A percentile compares a stretch with the other conserved stretches of the same genome.
phyloP scores from a whole-genome alignment of 2,797 vertebrate genomes.

The Amazona finschi region DNA sequence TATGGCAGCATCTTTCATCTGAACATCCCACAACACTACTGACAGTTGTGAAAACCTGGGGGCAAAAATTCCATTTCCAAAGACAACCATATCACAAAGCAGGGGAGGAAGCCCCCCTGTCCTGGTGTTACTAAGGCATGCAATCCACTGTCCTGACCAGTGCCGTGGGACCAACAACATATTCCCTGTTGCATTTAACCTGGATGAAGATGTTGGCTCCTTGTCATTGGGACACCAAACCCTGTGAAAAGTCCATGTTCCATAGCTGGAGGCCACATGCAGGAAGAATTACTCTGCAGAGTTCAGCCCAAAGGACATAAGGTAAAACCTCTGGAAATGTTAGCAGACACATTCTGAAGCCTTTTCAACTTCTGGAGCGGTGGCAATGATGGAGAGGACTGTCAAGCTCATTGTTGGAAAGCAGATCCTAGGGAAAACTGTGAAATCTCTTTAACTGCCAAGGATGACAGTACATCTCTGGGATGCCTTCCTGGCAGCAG shows the following conservation, averaged over 20 bases:
- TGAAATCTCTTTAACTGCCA: slow-evolving; percentile 5
- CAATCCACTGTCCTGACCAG: not conserved
- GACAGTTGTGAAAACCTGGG: not conserved
- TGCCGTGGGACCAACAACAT: not conserved
- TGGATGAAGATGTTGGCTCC: not conserved
- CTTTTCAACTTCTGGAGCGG: not conserved
- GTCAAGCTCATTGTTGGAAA: not conserved
- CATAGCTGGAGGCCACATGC: not conserved
- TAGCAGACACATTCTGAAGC: not conserved
- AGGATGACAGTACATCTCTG: not conserved
- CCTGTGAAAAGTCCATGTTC: not conserved
- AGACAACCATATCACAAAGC: not conserved
- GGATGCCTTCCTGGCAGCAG: not conserved
- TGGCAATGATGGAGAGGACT: not conserved
- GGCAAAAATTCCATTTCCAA: not conserved
- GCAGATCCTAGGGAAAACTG: not conserved
- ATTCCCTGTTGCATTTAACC: not conserved
- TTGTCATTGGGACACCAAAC: not conserved
- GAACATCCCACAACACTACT: not conserved
- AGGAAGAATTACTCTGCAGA: not conserved
- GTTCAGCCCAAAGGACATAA: not conserved
- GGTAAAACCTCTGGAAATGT: not conserved
- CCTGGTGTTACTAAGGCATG: not conserved
- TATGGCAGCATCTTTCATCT: not conserved
- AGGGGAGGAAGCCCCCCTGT: not conserved